Evolutionary conservation across 2,888 invertebrate genomes (phyloP).

Genomic region (Dryadula phaetusa): DNA sequence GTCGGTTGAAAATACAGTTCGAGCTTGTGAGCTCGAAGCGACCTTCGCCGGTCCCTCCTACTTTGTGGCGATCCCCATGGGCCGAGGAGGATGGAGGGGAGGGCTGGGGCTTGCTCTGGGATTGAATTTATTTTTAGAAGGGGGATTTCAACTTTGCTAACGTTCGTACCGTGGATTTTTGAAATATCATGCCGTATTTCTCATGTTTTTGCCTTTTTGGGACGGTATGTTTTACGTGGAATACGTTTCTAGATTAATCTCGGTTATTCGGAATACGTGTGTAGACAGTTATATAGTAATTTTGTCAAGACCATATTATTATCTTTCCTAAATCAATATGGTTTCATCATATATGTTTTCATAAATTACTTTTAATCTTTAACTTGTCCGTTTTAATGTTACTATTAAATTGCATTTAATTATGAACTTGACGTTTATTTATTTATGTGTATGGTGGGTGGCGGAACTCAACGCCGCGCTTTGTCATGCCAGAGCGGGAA

Average conservation of each 20-base stretch:
- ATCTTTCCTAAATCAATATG: too few relatives aligned
- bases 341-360: too few relatives aligned
- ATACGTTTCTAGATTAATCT: neutral
- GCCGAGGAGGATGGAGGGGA: slow-evolving; percentile 52
- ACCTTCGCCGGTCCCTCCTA: slow-evolving; percentile 66
- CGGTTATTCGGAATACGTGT: neutral
- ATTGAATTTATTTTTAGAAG: slow-evolving; percentile 72
- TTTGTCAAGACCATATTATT: too few relatives aligned
- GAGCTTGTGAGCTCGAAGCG: slow-evolving; percentile 48
- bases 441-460: too few relatives aligned
- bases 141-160: slow-evolving; percentile 53
- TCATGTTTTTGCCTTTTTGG: neutral
- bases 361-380: too few relatives aligned
- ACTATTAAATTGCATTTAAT: too few relatives aligned
- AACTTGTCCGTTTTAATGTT: too few relatives aligned
- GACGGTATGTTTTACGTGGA: neutral
- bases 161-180: slow-evolving; percentile 24
- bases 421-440: too few relatives aligned
- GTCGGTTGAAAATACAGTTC: slow-evolving; percentile 33
- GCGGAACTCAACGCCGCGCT: too few relatives aligned
- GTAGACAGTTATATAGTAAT: too few relatives aligned
- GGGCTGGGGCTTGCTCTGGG: slow-evolving; percentile 57
- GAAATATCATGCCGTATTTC: slow-evolving; percentile 7
- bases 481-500: too few relatives aligned
- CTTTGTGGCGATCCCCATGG: slow-evolving; percentile 71